phyloP scores from a whole-genome alignment of 2,888 invertebrate species.

The Pseudolycoriella hygida region DNA sequence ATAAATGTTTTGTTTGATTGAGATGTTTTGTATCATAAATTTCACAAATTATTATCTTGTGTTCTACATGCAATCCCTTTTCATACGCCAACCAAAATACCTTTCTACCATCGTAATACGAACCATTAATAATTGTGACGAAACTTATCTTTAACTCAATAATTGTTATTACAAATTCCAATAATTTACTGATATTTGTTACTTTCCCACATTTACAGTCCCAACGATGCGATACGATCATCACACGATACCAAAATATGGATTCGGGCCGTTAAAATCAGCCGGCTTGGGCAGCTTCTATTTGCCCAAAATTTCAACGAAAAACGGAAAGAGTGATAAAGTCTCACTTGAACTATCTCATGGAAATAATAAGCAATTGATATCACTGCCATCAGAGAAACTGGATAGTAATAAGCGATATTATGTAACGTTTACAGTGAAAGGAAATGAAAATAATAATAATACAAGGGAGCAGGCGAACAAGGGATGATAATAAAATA shows the following conservation, averaged over 20 bases:
- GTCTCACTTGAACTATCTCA: constrained; percentile 68
- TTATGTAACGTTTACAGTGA: constrained; percentile 83
- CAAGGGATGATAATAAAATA: too few species aligned
- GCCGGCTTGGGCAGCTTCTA: constrained; percentile 35
- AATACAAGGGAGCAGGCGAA: neutral
- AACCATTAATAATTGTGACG: neutral
- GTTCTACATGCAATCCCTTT: too few species aligned
- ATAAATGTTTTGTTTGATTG: too few species aligned
- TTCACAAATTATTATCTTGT: too few species aligned
- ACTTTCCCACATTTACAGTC: constrained; percentile 35
- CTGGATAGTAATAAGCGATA: constrained; percentile 79
- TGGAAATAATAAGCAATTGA: constrained; percentile 69
- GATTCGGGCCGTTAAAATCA: constrained; percentile 36
- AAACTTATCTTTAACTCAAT: neutral
- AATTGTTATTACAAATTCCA: too few species aligned
- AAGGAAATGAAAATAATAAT: constrained; percentile 32
- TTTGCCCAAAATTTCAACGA: constrained; percentile 44
- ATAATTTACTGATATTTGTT: too few species aligned
- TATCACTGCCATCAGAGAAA: constrained; percentile 71
- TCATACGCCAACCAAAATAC: too few species aligned
- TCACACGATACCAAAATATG: constrained; percentile 59
- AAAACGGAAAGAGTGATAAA: constrained; percentile 22
- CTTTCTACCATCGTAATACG: too few species aligned
- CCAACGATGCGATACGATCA: constrained; percentile 59
- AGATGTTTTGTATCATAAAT: too few species aligned